Percentiles rank a stretch among this genome's conserved stretches.
Conservation (phyloP, 2,797 vertebrate species). For the Crenichthys baileyi region DNA sequence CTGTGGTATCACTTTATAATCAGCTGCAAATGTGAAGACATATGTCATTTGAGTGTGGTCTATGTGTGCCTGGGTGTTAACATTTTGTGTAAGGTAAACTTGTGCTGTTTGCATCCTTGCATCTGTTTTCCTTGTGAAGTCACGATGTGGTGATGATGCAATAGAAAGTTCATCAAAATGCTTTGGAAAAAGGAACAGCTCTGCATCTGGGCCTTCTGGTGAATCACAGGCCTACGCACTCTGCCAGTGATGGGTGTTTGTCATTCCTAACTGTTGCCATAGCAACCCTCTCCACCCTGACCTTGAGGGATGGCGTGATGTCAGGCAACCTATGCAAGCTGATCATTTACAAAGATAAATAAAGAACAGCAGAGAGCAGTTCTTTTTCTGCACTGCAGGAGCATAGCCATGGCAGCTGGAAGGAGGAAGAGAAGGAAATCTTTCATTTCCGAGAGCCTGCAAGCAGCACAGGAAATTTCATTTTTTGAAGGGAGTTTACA, state of each 20-base stretch:
- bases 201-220: not conserved
- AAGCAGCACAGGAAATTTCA: not conserved
- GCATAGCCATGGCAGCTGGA: not conserved
- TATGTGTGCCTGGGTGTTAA: not conserved
- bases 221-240: not conserved
- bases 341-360: conserved; percentile 15
- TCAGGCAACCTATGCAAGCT: conserved; percentile 20
- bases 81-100: not conserved
- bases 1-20: too few species aligned
- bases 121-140: not conserved
- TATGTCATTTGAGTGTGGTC: not conserved
- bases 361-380: conserved; percentile 7
- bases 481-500: not conserved
- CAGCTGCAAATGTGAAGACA: not conserved
- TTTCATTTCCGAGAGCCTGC: not conserved
- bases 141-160: not conserved
- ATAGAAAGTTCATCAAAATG: not conserved
- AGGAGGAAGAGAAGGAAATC: not conserved
- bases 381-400: not conserved
- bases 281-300: conserved; percentile 56
- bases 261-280: conserved; percentile 53
- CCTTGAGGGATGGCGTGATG: conserved; percentile 41
- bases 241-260: not conserved
- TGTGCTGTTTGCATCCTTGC: not conserved
- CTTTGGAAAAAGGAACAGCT: not conserved